phyloP scores from a whole-genome alignment of 2,113 vertebrate genomes.

The human region GRCh38 chr12:113155501-113156000 shows the following conservation, averaged over 20 bases:
- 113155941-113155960: not conserved
- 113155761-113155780: not conserved
- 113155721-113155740: not conserved
- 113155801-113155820: not conserved
- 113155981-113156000: not conserved
- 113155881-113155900: not conserved
- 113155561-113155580: accelerated
- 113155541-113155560: not conserved
- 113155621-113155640: not conserved
- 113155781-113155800: not conserved
- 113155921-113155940: not conserved
- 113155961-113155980: not conserved
- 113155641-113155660: not conserved
- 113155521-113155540: not conserved
- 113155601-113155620: not conserved
- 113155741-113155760: not conserved
- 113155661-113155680: too few relatives aligned
- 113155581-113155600: not conserved
- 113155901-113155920: too few relatives aligned
- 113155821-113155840: not conserved
- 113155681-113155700: not conserved
- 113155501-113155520: not conserved
- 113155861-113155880: not conserved
- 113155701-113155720: too few relatives aligned
- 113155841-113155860: not conserved